Base-by-base conservation (phyloP, 2,888 invertebrate genomes). In the Phasia obesa region DNA sequence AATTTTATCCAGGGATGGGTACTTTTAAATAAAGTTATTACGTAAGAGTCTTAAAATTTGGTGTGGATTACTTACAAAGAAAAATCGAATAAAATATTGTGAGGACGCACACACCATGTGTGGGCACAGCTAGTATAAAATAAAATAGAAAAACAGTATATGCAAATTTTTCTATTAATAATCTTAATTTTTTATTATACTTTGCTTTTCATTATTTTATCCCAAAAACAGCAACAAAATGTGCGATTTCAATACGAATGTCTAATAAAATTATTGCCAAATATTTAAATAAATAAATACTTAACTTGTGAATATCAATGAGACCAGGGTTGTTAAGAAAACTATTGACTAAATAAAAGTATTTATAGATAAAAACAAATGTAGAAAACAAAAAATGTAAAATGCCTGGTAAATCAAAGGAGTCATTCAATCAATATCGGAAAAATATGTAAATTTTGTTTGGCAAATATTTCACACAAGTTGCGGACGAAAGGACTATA, bases 231-330 rank as follows among this genome's bases (percentile, higher is more conserved):
- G 62, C 47, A 42, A 59, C 70, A 75, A 44, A 23, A 15, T 21
- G 21, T 17, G 19, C 23, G 19, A 75, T 59, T 55, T 57, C 38
- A 23, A 15, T 55, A 3, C 55, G 13, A 38, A 38, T 49, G 19
- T 65, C 55, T 47, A 17, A 19, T 15, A 59, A 25, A 57, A 11
- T 67, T 67, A 55, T 67, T 59, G 51, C 59, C 21, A 23, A 70
- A 75, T 65, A 75, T 75, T 78, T 78, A 78, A 78, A 83, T 79
- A 81, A 73, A 81, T 60, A 70, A 78, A 78, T 60, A 78, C 70
- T 83, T 71, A 44, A 25, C 53, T 53, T 25, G n/a, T 65, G 55
- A 70, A 75, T 65, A 75, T 35, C 53, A 75, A 83, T 75, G 75
- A 74, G 42, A 19, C 9, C 9, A 31, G n/a, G 42, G 60, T 23